Evolutionary conservation across 2,797 vertebrate genomes (phyloP), one percentile per base, ranked within the genome.

Genomic region (Agapornis canus): DNA sequence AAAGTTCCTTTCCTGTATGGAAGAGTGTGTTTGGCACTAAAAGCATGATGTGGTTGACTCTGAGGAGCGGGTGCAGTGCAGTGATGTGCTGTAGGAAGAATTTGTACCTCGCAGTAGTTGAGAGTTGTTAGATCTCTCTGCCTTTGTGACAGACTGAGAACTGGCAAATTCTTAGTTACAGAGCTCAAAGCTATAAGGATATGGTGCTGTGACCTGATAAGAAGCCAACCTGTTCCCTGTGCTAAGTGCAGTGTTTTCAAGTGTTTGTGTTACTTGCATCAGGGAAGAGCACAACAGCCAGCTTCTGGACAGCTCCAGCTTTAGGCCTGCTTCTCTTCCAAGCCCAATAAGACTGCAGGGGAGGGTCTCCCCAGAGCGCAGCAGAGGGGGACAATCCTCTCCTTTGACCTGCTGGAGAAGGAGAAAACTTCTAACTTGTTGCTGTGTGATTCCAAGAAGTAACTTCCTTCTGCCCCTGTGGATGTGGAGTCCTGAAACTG

Each of bases 21-120:
- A 25, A 19, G n/a, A 26, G 59, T 9, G 3, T 11, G 23, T 14
- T 71, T 48, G 43, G 76, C 61, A 7, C 21, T 64, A 13, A 31
- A 43, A 5, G 0, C 3, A 0, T 7, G 49, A 11, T 25, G 29
- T 4, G 4, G 1, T 4, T 18, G 72, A 29, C 65, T 21, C 66
- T 19, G 49, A 61, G 77, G 20, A 57, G 68, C 18, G 63, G 45
- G 5, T 9, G 71, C 43, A 21, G 22, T 5, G 1, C 72, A 43
- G 82, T 5, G 2, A 5, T 13, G 52, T 11, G 2, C 31, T 7
- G 37, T 13, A 21, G 26, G 73, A 48, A 22, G 35, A 59, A 32
- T 8, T 19, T 19, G 29, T 25, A 17, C 42, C 37, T 47, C 27
- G 6, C 2, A 1, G 13, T 47, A 9, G 8, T 2, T 51, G 27